A percentile compares a stretch with the other conserved stretches of the same genome.
These are phyloP conservation scores for Tholera decimalis DNA, from an alignment of 2,888 invertebrate species.

Conservation along the genomic window DNA sequence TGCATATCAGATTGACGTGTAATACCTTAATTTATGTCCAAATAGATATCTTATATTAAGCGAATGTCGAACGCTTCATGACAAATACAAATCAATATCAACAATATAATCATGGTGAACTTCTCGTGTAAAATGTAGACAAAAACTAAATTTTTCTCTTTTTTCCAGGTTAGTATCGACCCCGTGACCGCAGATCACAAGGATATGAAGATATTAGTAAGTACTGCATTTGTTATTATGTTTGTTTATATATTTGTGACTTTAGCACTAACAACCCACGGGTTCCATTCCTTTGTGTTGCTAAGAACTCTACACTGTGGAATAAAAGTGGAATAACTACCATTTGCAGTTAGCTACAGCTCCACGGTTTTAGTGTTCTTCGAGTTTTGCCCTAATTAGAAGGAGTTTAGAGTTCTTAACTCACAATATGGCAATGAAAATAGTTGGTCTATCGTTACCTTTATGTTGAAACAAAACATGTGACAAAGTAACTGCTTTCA, in stretches of 20 bases:
- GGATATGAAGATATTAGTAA: conserved; percentile 91
- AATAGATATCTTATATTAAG: too few species aligned
- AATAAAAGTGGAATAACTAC: neutral
- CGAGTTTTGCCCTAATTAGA: neutral
- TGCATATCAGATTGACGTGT: too few species aligned
- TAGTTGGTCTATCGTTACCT: conserved; percentile 63
- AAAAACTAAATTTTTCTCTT: conserved; percentile 40
- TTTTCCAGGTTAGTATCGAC: conserved; percentile 90
- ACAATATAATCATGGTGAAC: too few species aligned
- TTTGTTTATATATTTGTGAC: conserved; percentile 79
- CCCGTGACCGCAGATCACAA: conserved; percentile 88
- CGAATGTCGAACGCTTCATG: too few species aligned
- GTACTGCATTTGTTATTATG: conserved; percentile 82
- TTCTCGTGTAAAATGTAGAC: neutral
- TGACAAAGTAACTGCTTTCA: conserved; percentile 58
- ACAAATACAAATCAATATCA: too few species aligned
- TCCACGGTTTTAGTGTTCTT: too few species aligned
- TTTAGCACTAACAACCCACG: conserved; percentile 48
- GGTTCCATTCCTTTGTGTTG: conserved; percentile 25
- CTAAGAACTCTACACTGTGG: conserved; percentile 3
- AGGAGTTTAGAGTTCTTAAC: conserved; percentile 2
- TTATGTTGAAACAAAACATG: conserved; percentile 63
- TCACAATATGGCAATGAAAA: conserved; percentile 16
- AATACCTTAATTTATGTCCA: too few species aligned
- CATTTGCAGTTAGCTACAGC: too few species aligned